A percentile compares a stretch with the other conserved stretches of the same genome.
Evolutionary conservation across 53 echinoderm and acorn worm species (phyloP).

Genomic region (Temnopleurus reevesii): DNA sequence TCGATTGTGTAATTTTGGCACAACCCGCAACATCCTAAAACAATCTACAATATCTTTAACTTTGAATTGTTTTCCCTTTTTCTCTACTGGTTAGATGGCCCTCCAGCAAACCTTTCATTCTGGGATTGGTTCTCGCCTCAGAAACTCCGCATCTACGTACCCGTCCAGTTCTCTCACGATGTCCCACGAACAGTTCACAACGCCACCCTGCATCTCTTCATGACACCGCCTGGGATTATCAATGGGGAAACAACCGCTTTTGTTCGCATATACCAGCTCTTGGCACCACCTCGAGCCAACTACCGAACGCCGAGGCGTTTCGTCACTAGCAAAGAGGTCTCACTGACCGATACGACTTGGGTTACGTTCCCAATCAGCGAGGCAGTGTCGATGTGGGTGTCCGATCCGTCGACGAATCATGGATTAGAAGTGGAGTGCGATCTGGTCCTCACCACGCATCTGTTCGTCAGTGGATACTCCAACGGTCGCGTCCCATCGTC

Average conservation of each 20-base stretch:
- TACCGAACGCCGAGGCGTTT: conserved; percentile 2
- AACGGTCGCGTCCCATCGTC: background rate
- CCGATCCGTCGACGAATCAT: conserved; percentile 13
- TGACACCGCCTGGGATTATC: background rate
- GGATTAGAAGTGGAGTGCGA: conserved; percentile 40
- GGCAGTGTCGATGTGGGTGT: conserved; percentile 35
- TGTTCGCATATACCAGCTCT: conserved; percentile 35
- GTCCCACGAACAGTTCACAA: background rate
- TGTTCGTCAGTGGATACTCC: background rate
- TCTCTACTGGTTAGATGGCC: background rate
- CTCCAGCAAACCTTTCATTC: background rate
- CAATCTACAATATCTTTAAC: too few species aligned
- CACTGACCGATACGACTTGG: conserved; percentile 11
- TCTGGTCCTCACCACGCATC: background rate
- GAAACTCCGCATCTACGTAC: conserved; percentile 31
- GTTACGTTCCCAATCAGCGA: conserved; percentile 8
- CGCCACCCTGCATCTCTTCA: conserved; percentile 20
- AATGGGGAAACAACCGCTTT: background rate
- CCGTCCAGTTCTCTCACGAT: background rate
- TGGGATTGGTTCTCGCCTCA: conserved; percentile 6
- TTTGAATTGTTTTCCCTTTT: too few species aligned
- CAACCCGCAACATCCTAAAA: too few species aligned
- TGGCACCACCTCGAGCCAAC: background rate
- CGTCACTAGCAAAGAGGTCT: background rate
- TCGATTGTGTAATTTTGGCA: too few species aligned